phyloP scores from a whole-genome alignment of 2,888 invertebrate species.

The Melipona bicolor region DNA sequence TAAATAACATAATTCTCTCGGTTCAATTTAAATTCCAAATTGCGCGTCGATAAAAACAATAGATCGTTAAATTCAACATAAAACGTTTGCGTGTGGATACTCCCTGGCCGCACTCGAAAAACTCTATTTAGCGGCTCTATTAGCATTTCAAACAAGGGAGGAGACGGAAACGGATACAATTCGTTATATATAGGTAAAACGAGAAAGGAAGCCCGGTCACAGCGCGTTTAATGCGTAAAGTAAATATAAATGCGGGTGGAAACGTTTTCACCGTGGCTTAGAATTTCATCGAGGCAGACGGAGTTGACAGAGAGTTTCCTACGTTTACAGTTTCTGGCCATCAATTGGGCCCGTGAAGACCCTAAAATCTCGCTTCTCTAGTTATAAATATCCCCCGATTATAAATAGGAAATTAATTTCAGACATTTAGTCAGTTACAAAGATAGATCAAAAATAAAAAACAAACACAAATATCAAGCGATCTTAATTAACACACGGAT shows the following conservation, averaged over 20 bases:
- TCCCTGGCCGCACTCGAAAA: conserved; percentile 24
- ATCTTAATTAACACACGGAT: too few species aligned
- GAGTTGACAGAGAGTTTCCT: not conserved
- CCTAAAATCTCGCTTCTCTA: too few species aligned
- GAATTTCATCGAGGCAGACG: conserved; percentile 20
- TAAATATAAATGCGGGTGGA: conserved; percentile 64
- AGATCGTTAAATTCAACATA: not conserved
- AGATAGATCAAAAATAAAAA: too few species aligned
- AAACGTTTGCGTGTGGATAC: conserved; percentile 1
- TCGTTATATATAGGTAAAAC: conserved; percentile 63
- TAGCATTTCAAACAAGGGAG: conserved; percentile 49
- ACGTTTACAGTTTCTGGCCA: not conserved
- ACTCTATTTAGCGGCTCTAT: conserved; percentile 37
- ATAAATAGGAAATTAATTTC: too few species aligned
- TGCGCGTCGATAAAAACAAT: too few species aligned
- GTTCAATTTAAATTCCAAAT: too few species aligned
- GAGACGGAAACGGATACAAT: conserved; percentile 71
- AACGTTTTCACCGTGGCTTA: conserved; percentile 16
- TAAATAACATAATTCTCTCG: too few species aligned
- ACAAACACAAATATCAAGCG: too few species aligned
- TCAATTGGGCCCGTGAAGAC: too few species aligned
- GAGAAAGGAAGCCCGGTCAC: conserved; percentile 25
- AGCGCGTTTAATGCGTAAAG: conserved; percentile 54
- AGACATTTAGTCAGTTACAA: too few species aligned
- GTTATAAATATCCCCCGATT: too few species aligned